Evolutionary conservation across 2,797 vertebrate genomes (phyloP).

Genomic region (Anas capensis): DNA sequence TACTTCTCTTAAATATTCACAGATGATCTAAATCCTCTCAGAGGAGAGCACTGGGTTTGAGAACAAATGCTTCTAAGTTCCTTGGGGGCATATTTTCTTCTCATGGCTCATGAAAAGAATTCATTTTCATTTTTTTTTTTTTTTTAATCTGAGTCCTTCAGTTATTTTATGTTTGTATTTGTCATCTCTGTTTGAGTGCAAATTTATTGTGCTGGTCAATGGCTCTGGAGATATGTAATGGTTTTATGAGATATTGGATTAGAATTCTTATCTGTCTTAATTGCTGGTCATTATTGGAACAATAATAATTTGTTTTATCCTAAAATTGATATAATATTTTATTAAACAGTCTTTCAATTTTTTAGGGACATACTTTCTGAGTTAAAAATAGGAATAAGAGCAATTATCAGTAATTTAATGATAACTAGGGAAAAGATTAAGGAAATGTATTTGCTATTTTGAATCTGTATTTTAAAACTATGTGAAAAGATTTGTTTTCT

Average conservation of each 20-base stretch:
- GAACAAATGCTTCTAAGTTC: not conserved
- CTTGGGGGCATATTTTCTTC: not conserved
- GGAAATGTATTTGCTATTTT: not conserved
- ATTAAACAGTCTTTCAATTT: not conserved
- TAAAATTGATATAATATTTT: not conserved
- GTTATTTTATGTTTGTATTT: not conserved
- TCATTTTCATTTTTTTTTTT: not conserved
- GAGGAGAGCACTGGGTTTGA: not conserved
- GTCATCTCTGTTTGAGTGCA: not conserved
- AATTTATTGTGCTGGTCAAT: not conserved
- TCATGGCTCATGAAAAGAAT: not conserved
- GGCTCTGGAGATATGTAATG: not conserved
- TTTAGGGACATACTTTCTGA: not conserved
- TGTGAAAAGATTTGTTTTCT: not conserved
- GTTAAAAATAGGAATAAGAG: not conserved
- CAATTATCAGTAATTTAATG: not conserved
- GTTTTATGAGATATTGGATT: conserved; percentile 3
- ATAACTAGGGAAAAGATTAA: not conserved
- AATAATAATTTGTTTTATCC: not conserved
- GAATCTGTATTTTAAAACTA: not conserved
- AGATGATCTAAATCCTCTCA: not conserved
- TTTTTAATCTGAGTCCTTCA: not conserved
- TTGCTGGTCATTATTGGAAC: not conserved
- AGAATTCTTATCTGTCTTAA: not conserved
- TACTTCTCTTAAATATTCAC: not conserved